These are phyloP conservation scores for Apteryx owenii DNA, from an alignment of 2,113 vertebrate genomes.

Conservation along the genomic window DNA sequence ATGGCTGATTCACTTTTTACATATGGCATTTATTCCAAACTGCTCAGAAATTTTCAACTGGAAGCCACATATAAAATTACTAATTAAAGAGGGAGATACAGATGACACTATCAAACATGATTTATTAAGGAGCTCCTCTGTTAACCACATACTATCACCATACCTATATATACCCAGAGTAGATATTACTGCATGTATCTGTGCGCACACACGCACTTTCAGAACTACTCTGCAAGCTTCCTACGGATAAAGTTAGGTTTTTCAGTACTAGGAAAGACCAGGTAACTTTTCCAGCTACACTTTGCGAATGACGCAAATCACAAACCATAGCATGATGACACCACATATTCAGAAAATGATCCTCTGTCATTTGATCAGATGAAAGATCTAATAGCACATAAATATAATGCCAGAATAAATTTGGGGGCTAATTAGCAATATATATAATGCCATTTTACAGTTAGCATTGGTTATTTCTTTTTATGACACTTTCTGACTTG, in stretches of 20 bases:
- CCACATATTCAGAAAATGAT: not conserved
- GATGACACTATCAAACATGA: not conserved
- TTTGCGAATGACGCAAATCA: not conserved
- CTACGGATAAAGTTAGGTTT: not conserved
- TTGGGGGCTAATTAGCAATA: not conserved
- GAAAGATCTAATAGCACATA: not conserved
- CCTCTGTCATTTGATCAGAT: not conserved
- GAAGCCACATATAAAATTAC: not conserved
- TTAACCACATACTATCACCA: not conserved
- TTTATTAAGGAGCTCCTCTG: not conserved
- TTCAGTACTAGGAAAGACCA: not conserved
- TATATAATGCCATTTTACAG: not conserved
- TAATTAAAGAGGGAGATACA: not conserved
- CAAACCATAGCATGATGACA: not conserved
- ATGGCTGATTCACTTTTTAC: not conserved
- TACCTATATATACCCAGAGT: not conserved
- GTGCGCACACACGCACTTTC: not conserved
- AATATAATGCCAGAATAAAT: not conserved
- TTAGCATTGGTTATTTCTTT: not conserved
- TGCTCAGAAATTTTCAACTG: not conserved
- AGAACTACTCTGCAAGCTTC: not conserved
- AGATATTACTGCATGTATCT: not conserved
- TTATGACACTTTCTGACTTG: not conserved
- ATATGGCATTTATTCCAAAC: not conserved
- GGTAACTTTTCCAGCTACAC: not conserved